Evolutionary conservation across 2,113 vertebrate genomes (phyloP), one percentile per base, ranked within the genome.

Genomic region (Poeciliopsis retropinna): DNA sequence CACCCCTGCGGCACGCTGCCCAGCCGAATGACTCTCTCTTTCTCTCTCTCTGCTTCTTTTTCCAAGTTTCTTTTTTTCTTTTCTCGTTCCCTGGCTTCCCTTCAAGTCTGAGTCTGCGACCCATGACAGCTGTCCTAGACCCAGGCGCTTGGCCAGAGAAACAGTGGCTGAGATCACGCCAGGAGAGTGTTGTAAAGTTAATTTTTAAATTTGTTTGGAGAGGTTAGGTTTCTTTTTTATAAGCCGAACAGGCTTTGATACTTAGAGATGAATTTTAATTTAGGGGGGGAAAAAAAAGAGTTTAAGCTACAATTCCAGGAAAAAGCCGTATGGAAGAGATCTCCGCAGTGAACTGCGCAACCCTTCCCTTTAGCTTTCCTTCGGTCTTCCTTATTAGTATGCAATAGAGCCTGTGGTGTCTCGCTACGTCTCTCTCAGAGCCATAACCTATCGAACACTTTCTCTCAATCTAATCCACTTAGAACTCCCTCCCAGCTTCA

Each of bases 401-500:
- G 91, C 92, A 91, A 90, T 84, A 88, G 86, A 91, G 89, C 91
- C 93, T 57, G 90, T 89, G 74, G 94, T 91, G 92, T 91, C 85
- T 90, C 87, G 88, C 88, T 92, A 89, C 83, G 88, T 90, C 91
- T 89, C 87, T 90, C 85, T 87, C 88, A 87, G 87, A 92, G 94
- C 92, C 93, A 88, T 94, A 94, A 95, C 94, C 94, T 94, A 94
- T 95, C 91, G 94, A 94, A 93, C 94, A 94, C 92, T 92, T 94
- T 94, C 94, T 91, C 92, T 92, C 92, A 88, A 90, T 94, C 91
- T 94, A 93, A 94, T 95, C 93, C 94, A 94, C 94, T 94, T 94
- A 94, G 90, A 93, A 91, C 91, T 91, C 91, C 90, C 90, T 94
- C 90, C 88, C 92, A 91, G 90, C 91, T 88, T 92, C 89, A 86